Evolutionary conservation across 2,113 vertebrate species (phyloP), one percentile per base, ranked within the genome.

Genomic region (Gnathonemus echidnorhynchus): DNA sequence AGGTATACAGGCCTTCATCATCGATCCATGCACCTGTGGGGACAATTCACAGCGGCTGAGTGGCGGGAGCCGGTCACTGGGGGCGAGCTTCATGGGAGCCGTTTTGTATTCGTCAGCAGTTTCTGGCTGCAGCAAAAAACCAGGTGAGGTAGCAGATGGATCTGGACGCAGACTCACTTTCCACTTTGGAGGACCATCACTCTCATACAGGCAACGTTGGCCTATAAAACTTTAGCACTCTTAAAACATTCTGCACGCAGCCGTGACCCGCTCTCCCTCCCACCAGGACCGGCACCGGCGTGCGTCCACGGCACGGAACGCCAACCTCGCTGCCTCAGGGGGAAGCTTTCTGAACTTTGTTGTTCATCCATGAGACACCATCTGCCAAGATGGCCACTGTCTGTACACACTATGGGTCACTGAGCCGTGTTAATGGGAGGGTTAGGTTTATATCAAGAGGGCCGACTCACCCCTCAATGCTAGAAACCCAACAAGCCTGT

Each of bases 1-100:
- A 99, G 90, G 97, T 42, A 35, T 98, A 99, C 3, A 90, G 0
- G 0, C 94, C 97, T 90, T 97, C 96, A 92, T 99, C 97, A 88
- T 97, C 96, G 15, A 96, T 93, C 0, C 95, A 96, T 86, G 95
- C 95, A 52, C 95, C 98, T 99, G 92, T 0, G 89, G 89, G 89
- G 39, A 91, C 90, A 89, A 48, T 52, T 89, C 45, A 87, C 45
- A 62, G 88, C 19, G 86, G 21, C 5, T 46, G 31, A 88, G 17
- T 24, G 15, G 58, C 15, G 3, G 9, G 21, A 35, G 19, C n/a
- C 13, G 17, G 39, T 15, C 5, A 6, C 11, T 9, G 39, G 31
- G 31, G 48, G n/a, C 15, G 2, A 27, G 46, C n/a, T 87, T 56
- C 11, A 35, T 35, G 15, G 10, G 15, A 53, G 50, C 50, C 17